These are phyloP conservation scores for Brachionus manjavacas DNA, from an alignment of 1,140 invertebrate genomes.

Conservation along the genomic window DNA sequence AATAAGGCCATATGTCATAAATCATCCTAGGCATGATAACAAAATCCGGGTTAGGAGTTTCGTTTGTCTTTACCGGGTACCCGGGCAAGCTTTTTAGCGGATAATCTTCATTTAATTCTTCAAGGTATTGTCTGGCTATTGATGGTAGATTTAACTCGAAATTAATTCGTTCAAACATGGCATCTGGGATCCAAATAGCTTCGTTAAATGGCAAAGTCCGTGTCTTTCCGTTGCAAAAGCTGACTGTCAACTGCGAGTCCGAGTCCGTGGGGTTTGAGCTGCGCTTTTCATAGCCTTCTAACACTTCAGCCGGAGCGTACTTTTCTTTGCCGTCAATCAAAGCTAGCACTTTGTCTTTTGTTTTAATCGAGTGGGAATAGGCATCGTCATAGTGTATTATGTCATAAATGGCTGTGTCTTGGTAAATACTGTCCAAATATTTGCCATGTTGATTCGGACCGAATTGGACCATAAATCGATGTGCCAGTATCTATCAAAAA, in stretches of 20 bases:
- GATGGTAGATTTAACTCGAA: slow-evolving; percentile 23
- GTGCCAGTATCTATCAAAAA: slow-evolving; percentile 48
- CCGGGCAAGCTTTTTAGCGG: background rate
- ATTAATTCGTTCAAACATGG: slow-evolving; percentile 36
- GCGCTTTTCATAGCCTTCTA: slow-evolving; percentile 52
- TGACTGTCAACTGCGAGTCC: background rate
- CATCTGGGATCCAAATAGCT: slow-evolving; percentile 40
- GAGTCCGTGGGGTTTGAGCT: background rate
- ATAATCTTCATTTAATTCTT: background rate
- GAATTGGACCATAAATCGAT: slow-evolving; percentile 53
- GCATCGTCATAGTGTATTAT: slow-evolving; percentile 51
- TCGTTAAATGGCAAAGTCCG: background rate
- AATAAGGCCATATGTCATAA: slow-evolving; percentile 39
- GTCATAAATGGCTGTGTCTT: slow-evolving; percentile 53
- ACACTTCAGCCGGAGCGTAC: slow-evolving; percentile 51
- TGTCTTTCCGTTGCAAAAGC: slow-evolving; percentile 34
- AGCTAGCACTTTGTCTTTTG: slow-evolving; percentile 50
- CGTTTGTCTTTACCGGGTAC: background rate
- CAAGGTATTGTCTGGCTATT: background rate
- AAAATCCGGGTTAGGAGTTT: background rate
- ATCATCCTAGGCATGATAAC: slow-evolving; percentile 25
- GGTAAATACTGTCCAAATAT: slow-evolving; percentile 50
- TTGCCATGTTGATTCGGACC: slow-evolving; percentile 50
- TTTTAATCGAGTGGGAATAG: slow-evolving; percentile 48
- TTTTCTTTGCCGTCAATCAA: slow-evolving; percentile 51